A percentile compares a stretch with the other conserved stretches of the same genome.
phyloP scores from a whole-genome alignment of 1,140 invertebrate species.

The Cardiocondyla obscurior region DNA sequence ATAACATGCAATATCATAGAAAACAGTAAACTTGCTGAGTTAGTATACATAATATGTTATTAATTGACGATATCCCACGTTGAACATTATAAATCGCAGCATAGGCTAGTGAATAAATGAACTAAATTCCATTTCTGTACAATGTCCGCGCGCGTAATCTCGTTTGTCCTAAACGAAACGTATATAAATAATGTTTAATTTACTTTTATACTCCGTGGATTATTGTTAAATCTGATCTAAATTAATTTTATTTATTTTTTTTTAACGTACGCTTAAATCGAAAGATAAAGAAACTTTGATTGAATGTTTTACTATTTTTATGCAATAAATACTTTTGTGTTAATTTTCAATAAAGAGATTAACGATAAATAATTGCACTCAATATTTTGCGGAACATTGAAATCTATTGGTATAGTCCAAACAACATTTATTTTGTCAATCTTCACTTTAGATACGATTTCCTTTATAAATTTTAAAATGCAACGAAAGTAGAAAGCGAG shows the following conservation, averaged over 20 bases:
- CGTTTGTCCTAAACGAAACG: not conserved
- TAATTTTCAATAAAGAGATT: not conserved
- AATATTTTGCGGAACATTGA: not conserved
- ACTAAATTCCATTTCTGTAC: constrained; percentile 57
- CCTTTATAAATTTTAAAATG: constrained; percentile 8
- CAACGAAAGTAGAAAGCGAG: not conserved
- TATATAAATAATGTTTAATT: not conserved
- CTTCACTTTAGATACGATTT: not conserved
- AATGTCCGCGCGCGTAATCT: constrained; percentile 45
- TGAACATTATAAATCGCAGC: constrained; percentile 56
- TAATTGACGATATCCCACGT: constrained; percentile 36
- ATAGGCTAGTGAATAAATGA: constrained; percentile 28
- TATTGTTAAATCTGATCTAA: constrained; percentile 14
- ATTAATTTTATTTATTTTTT: no score
- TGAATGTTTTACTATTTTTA: not conserved
- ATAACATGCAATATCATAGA: constrained; percentile 27
- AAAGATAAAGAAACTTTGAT: not conserved
- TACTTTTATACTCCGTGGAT: not conserved
- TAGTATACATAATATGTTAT: not conserved
- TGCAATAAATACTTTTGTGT: not conserved
- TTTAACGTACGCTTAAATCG: no score
- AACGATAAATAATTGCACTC: not conserved
- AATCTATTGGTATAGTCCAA: not conserved
- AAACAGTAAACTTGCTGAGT: constrained; percentile 33
- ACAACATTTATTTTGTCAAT: constrained; percentile 17